phyloP scores from a whole-genome alignment of 2,113 vertebrate genomes.

The Epinephelus lanceolatus region DNA sequence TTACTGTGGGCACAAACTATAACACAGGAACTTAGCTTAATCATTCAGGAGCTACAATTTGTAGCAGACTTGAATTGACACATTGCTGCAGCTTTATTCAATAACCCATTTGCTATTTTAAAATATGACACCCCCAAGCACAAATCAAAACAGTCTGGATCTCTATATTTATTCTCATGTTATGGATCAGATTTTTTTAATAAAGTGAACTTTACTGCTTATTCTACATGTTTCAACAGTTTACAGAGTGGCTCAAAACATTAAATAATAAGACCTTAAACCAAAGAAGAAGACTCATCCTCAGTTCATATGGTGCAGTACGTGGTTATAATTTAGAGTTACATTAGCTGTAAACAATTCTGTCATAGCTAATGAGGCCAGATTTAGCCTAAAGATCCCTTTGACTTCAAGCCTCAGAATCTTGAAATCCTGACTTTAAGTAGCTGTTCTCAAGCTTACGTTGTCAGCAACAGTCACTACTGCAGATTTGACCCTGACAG shows the following conservation, averaged over 20 bases:
- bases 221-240: not conserved
- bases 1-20: constrained; percentile 43
- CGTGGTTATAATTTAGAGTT: not conserved
- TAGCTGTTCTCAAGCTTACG: not conserved
- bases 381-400: not conserved
- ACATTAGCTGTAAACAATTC: not conserved
- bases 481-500: not conserved
- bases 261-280: not conserved
- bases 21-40: constrained; percentile 25
- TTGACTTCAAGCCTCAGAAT: not conserved
- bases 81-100: constrained; percentile 20
- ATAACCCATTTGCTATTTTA: constrained; percentile 15
- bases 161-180: not conserved
- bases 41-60: constrained; percentile 21
- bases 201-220: constrained; percentile 11
- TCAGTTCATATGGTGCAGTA: not conserved
- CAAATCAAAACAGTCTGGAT: not conserved
- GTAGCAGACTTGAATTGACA: constrained; percentile 23
- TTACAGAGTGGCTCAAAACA: not conserved
- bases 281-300: not conserved
- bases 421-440: not conserved
- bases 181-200: not conserved
- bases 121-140: constrained; percentile 21
- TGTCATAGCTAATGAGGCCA: not conserved
- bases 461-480: not conserved